Percentiles rank a stretch among this genome's conserved stretches.
Evolutionary conservation across 2,113 vertebrate genomes (phyloP).

Genomic region (Phylloscopus trochiloides): DNA sequence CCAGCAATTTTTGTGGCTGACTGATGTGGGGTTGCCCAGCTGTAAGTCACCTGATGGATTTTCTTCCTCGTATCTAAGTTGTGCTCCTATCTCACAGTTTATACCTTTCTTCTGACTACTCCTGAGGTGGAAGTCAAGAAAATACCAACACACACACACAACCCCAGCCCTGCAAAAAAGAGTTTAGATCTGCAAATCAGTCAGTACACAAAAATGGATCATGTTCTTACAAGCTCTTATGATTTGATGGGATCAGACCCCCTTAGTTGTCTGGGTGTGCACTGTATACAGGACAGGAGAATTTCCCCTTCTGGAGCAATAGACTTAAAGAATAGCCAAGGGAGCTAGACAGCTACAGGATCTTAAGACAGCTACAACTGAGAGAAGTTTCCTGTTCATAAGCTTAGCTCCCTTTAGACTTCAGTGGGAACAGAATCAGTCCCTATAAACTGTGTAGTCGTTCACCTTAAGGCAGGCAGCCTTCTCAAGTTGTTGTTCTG

Average conservation of each 20-base stretch:
- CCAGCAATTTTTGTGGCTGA: not conserved
- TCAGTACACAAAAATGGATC: not conserved
- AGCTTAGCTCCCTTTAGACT: not conserved
- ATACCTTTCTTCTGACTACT: not conserved
- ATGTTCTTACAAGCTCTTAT: not conserved
- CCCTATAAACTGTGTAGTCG: not conserved
- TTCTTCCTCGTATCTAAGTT: not conserved
- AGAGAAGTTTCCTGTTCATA: not conserved
- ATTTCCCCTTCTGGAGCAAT: not conserved
- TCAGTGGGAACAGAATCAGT: not conserved
- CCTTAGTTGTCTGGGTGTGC: not conserved
- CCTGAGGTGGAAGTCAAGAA: not conserved
- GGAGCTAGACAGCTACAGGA: not conserved
- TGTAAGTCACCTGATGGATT: not conserved
- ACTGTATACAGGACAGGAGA: not conserved
- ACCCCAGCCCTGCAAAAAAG: not conserved
- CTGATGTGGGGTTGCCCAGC: not conserved
- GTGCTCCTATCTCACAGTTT: not conserved
- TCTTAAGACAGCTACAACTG: not conserved
- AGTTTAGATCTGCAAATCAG: not conserved
- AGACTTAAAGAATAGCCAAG: not conserved
- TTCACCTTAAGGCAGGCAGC: not conserved
- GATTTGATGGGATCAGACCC: not conserved
- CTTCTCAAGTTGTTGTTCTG: not conserved
- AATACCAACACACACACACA: rapidly evolving